These are phyloP conservation scores for Smutsia gigantea DNA, from an alignment of 2,797 vertebrate genomes.

Conservation along the genomic window DNA sequence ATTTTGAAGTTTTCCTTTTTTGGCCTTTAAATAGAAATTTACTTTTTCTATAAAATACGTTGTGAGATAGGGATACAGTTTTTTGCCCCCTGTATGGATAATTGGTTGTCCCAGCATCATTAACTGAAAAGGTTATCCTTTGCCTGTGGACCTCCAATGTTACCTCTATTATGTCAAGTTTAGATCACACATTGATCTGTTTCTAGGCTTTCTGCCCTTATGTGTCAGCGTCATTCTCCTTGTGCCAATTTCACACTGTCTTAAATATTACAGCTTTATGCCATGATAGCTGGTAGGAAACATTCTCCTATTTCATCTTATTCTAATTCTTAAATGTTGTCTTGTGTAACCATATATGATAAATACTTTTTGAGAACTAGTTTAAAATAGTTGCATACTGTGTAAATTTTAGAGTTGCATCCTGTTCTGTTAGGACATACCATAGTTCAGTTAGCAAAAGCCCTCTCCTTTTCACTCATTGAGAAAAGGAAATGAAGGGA, in stretches of 20 bases:
- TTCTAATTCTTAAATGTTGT: constrained; percentile 41
- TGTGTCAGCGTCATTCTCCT: neutral
- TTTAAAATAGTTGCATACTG: constrained; percentile 30
- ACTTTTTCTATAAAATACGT: neutral
- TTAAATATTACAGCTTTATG: neutral
- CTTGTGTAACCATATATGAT: neutral
- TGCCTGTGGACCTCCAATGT: neutral
- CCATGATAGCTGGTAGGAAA: neutral
- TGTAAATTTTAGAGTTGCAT: neutral
- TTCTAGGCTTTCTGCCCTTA: neutral
- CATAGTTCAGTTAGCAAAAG: neutral
- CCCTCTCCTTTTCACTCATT: constrained; percentile 20
- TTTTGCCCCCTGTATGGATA: neutral
- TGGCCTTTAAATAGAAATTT: constrained; percentile 38
- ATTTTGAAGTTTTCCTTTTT: constrained; percentile 35
- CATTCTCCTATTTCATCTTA: neutral
- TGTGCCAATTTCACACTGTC: neutral
- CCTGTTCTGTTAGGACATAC: neutral
- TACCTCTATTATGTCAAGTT: neutral
- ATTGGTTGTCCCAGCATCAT: neutral
- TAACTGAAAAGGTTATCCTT: constrained; percentile 48
- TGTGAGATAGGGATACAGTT: neutral
- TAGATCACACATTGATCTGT: neutral
- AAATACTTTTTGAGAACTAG: neutral
- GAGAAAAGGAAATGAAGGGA: constrained; percentile 51